Evolutionary conservation across 2,888 invertebrate genomes (phyloP), one percentile per base, ranked within the genome.

Genomic region (Pandemis corylana): DNA sequence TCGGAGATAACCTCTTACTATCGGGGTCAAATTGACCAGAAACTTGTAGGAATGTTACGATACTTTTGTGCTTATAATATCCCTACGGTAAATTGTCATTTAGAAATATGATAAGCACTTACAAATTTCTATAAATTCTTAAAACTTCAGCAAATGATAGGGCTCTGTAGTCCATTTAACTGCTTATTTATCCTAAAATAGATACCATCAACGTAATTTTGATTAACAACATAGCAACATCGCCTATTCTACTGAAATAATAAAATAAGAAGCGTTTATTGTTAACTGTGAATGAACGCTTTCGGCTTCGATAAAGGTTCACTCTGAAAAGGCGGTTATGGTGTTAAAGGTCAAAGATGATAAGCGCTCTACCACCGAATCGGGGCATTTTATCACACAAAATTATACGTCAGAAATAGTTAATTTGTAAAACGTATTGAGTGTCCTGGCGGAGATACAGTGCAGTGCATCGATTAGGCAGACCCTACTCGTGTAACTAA

Each of bases 261-360:
- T 36, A 4, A 36, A 36, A 36, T 36, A 36, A 36, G 28, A 4
- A 36, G 28, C 28, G 28, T 36, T 36, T 36, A 4, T 36, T 36
- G 28, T 36, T 36, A 36, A 36, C 28, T 84, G 90, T 90, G 89
- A 92, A 92, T 91, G 91, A 89, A 90, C 90, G 88, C 86, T 87
- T 88, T 88, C 78, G 84, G 84, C 77, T 75, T 77, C 76, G 91
- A 93, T 92, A 92, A 92, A 84, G 79, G 88, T 89, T 87, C 87
- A 88, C 88, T 87, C 86, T 90, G 82, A 86, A 89, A 91, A 90
- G 84, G 85, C 89, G 87, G 89, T 88, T 89, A 90, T 79, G 81
- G 80, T 88, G 91, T 85, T 89, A 93, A 90, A 92, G 92, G 89
- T 92, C 91, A 89, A 53, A 71, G 46, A 41, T 80, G 91, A 92